Evolutionary conservation across 2,888 invertebrate genomes (phyloP).

Genomic region (Orthonevra nobilis): DNA sequence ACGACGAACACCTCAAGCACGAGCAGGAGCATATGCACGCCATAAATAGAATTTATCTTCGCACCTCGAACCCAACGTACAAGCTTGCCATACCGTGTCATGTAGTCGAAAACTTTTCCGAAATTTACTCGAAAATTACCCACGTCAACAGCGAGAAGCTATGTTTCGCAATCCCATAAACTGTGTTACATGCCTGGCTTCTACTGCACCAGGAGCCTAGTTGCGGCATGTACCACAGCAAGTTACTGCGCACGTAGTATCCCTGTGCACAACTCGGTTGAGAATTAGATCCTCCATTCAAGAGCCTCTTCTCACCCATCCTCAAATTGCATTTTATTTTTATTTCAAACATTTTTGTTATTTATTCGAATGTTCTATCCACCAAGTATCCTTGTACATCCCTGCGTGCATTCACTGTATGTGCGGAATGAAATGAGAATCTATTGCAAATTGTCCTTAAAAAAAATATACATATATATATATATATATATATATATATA

Average conservation of each 20-base stretch:
- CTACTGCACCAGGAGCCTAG: slow-evolving; percentile 7
- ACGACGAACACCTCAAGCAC: slow-evolving; percentile 2
- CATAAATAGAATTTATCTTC: slow-evolving; percentile 58
- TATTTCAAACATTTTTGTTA: slow-evolving; percentile 65
- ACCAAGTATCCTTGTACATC: slow-evolving; percentile 48
- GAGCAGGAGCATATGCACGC: slow-evolving; percentile 52
- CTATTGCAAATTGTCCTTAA: slow-evolving; percentile 46
- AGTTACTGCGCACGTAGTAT: slow-evolving; percentile 40
- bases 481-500: not conserved
- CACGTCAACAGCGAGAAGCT: slow-evolving; percentile 58
- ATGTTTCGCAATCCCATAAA: slow-evolving; percentile 60
- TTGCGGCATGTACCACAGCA: slow-evolving; percentile 1
- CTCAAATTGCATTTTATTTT: slow-evolving; percentile 43
- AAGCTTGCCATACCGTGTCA: not conserved
- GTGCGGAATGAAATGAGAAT: slow-evolving; percentile 53
- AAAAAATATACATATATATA: slow-evolving; percentile 5
- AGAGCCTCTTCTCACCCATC: slow-evolving; percentile 8
- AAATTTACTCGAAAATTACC: slow-evolving; percentile 69
- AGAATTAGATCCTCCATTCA: slow-evolving; percentile 61
- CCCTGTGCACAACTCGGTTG: slow-evolving; percentile 43
- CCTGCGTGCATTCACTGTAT: slow-evolving; percentile 17
- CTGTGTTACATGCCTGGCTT: slow-evolving; percentile 22
- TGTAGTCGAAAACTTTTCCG: slow-evolving; percentile 54
- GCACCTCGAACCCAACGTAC: slow-evolving; percentile 36
- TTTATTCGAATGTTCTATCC: slow-evolving; percentile 58